Base-by-base conservation (phyloP, 1,140 invertebrate genomes). In the Coenobita brevimanus region DNA sequence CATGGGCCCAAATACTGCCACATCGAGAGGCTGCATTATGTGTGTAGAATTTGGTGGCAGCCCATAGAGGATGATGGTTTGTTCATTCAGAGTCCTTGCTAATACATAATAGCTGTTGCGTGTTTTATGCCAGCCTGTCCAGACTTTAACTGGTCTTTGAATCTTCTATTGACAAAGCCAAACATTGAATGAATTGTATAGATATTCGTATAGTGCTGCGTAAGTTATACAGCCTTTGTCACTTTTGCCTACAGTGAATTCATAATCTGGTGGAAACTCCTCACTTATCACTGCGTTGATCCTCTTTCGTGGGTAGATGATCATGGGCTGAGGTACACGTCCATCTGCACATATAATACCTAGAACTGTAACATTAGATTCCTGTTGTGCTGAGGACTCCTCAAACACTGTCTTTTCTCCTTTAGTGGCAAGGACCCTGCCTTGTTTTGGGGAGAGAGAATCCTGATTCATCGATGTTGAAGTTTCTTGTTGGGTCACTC, bases 271-370 rank as follows among this genome's bases (percentile, higher is more conserved):
- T 79, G 76, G 76, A 21, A 79, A 79, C 21, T 79, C 21, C 21
- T 79, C 76, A 15, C 6, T 24, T 1, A 79, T 57, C 24, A 17
- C 2, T 2, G 27, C 2, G 43, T 46, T 78, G 2, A 78, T 78
- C 27, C 75, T 78, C 43, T 79, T 79, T 33, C 76, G 46, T 79
- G 76, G 76, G 27, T 79, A 79, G 4, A 79, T 79, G 1, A 79
- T 79, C 76, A 57, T 54, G 46, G 46, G 43, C 6, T 6, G 46
- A 15, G 76, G 76, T 1, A 79, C 46, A 17, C 17, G 24, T 24
- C 76, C 76, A 79, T 79, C 27, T 27, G 76, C 46, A 79, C 76
- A 1, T 27, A 79, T 46, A 17, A 13, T 3, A 10, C 4, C 76
- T 15, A 57, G 13, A 2, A 79, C 76, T 24, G 76, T 79, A 3